These are phyloP conservation scores for Chrysotoxum bicinctum DNA, from an alignment of 2,888 invertebrate genomes.

Conservation along the genomic window DNA sequence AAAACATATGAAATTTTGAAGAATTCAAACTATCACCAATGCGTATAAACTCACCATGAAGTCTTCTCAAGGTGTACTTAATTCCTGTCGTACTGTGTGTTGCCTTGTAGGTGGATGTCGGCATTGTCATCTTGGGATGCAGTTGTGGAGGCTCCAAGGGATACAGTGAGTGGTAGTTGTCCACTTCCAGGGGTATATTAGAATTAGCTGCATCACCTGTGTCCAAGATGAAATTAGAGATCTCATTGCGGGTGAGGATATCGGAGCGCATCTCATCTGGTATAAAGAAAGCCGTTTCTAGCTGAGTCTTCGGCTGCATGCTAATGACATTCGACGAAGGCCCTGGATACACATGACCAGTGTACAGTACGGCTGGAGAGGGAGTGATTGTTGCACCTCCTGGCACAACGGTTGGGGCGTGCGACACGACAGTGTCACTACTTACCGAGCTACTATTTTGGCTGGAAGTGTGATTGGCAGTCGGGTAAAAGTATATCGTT, in stretches of 20 bases:
- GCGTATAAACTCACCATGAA: slow-evolving; percentile 86
- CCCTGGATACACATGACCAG: slow-evolving; percentile 81
- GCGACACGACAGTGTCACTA: slow-evolving; percentile 77
- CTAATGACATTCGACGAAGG: slow-evolving; percentile 81
- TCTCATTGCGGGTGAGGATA: slow-evolving; percentile 81
- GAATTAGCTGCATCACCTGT: slow-evolving; percentile 83
- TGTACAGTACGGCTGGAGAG: slow-evolving; percentile 78
- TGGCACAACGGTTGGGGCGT: slow-evolving; percentile 75
- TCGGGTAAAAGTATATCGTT: slow-evolving; percentile 95
- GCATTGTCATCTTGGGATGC: slow-evolving; percentile 87
- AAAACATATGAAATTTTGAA: slow-evolving; percentile 45
- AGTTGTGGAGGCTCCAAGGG: slow-evolving; percentile 88
- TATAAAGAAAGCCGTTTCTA: slow-evolving; percentile 89
- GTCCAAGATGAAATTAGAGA: slow-evolving; percentile 86
- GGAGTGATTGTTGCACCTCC: slow-evolving; percentile 76
- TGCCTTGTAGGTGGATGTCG: slow-evolving; percentile 95
- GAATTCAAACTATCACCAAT: slow-evolving; percentile 18
- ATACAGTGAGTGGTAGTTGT: slow-evolving; percentile 93
- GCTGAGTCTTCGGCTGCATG: slow-evolving; percentile 81
- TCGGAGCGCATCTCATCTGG: slow-evolving; percentile 89
- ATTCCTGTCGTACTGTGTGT: slow-evolving; percentile 93
- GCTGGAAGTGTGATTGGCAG: slow-evolving; percentile 83
- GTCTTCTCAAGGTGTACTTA: slow-evolving; percentile 92
- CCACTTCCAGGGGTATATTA: slow-evolving; percentile 93
- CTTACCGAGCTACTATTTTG: slow-evolving; percentile 79